Evolutionary conservation across 1,140 invertebrate species (phyloP), one percentile per base, ranked within the genome.

Genomic region (Brevipalpus yothersi): DNA sequence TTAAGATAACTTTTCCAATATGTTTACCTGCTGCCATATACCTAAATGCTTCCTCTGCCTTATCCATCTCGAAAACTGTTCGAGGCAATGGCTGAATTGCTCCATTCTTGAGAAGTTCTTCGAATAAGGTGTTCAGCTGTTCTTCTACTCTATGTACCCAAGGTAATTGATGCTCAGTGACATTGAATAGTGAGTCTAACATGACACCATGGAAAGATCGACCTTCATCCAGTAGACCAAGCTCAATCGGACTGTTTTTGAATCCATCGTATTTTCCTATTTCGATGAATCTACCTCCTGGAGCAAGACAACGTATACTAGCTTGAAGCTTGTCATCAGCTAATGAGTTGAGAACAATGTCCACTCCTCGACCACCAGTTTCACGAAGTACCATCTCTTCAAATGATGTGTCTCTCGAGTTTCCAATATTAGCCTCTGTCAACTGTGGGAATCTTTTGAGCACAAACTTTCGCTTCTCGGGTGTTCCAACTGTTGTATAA

Each of bases 161-260:
- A 43, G 15, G 5, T 5, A 31, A 31, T 5, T 31, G 31, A 3
- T 31, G 2, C 31, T 31, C 31, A 31, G 31, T 31, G 31, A 31
- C 5, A 8, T 17, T 8, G 8, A 92, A 88, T 19, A 96, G 73
- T n/a, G 86, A 82, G 74, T 96, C 92, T 62, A 97, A 71, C 5
- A 96, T 73, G 66, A 97, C 92, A 60, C 93, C 92, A 73, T 96
- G 90, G 79, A 97, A 93, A n/a, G 85, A 82, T 3, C 87, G 86
- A 68, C 96, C 96, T 68, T 91, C 93, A 64, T 95, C 71, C 73
- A 97, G 94, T 2, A 95, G 68, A 0, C 85, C 77, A 91, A 97
- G 95, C 15, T 90, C 90, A 71, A 95, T 69, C 4, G 80, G 71
- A 12, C 77, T 81, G 69, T 96, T 87, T 66, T 92, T 92, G 7